A percentile compares a stretch with the other conserved stretches of the same genome.
phyloP scores from a whole-genome alignment of 2,888 invertebrate species.

The Euspilapteryx auroguttella region DNA sequence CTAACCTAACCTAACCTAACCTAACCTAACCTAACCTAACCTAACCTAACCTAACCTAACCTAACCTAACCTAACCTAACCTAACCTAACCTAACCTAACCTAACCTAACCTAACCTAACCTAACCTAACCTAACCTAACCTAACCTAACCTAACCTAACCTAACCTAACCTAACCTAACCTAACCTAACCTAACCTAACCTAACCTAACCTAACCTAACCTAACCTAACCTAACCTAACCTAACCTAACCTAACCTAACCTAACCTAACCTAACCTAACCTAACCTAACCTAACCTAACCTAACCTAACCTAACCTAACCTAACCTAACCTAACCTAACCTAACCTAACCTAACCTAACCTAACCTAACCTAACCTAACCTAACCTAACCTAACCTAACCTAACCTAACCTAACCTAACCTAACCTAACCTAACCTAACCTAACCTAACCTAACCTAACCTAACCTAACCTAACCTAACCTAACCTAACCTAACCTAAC shows the following conservation, averaged over 20 bases:
- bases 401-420: constrained; percentile 4
- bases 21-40: constrained; percentile 6
- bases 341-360: constrained; percentile 1
- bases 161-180: constrained; percentile 5
- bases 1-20: constrained; percentile 6
- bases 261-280: constrained; percentile 2
- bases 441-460: constrained; percentile 4
- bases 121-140: constrained; percentile 3
- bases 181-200: constrained; percentile 7
- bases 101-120: constrained; percentile 6
- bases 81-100: constrained; percentile 3
- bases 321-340: constrained; percentile 5
- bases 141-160: constrained; percentile 5
- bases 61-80: constrained; percentile 7
- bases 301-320: constrained; percentile 5
- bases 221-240: constrained; percentile 6
- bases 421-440: constrained; percentile 5
- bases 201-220: constrained; percentile 7
- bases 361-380: constrained; percentile 5
- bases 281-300: constrained; percentile 5
- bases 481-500: constrained; percentile 6
- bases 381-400: constrained; percentile 4
- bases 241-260: constrained; percentile 6
- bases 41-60: constrained; percentile 7
- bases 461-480: constrained; percentile 5